phyloP scores from a whole-genome alignment of 2,888 invertebrate species.

The Tinea pellionella region DNA sequence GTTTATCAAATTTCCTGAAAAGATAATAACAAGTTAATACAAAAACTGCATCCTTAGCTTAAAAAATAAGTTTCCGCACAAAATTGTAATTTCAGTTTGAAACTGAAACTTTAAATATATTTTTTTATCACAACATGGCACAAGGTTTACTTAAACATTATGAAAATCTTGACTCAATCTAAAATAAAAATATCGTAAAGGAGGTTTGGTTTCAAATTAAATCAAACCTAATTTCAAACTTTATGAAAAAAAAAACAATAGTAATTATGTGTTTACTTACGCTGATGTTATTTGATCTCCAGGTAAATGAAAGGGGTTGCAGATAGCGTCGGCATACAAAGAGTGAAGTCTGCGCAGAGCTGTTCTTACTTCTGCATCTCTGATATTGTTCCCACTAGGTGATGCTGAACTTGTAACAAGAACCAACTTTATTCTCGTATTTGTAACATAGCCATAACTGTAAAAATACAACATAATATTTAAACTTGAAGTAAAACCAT shows the following conservation, averaged over 20 bases:
- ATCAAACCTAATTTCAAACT: too few species aligned
- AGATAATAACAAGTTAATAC: constrained; percentile 18
- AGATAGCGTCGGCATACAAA: constrained; percentile 93
- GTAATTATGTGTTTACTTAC: constrained; percentile 65
- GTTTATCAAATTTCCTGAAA: constrained; percentile 75
- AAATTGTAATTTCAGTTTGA: too few species aligned
- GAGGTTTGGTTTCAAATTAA: too few species aligned
- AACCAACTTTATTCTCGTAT: constrained; percentile 94
- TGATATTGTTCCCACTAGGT: constrained; percentile 84
- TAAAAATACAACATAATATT: too few species aligned
- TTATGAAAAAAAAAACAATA: not conserved
- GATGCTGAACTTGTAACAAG: constrained; percentile 93
- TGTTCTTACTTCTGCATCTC: constrained; percentile 94
- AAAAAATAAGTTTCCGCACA: too few species aligned
- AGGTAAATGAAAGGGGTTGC: constrained; percentile 96
- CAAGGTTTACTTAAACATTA: too few species aligned
- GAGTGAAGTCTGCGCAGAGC: constrained; percentile 88
- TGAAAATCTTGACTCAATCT: too few species aligned
- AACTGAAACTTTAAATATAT: too few species aligned
- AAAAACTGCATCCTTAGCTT: too few species aligned
- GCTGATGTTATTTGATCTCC: constrained; percentile 89
- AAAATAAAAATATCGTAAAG: too few species aligned
- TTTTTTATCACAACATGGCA: too few species aligned
- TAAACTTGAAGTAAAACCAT: not conserved
- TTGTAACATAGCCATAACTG: constrained; percentile 96